Percentiles rank a stretch among this genome's conserved stretches.
phyloP scores from a whole-genome alignment of 2,113 vertebrate species.

The Callionymus lyra region DNA sequence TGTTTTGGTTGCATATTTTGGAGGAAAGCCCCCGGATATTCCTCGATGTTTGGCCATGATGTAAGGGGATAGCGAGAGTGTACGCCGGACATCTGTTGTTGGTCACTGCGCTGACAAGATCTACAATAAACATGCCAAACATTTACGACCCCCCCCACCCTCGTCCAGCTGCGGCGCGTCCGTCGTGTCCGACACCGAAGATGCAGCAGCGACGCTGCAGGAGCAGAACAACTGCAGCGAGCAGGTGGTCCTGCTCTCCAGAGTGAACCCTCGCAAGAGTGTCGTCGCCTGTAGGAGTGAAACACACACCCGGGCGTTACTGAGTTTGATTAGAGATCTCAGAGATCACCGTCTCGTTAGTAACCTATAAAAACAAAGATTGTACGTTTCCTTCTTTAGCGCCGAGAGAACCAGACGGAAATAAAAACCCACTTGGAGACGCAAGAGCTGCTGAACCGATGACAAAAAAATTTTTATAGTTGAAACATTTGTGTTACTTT shows the following conservation, averaged over 20 bases:
- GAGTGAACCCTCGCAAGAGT: slow-evolving; percentile 20
- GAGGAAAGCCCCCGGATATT: slow-evolving; percentile 12
- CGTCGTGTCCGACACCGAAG: slow-evolving; percentile 28
- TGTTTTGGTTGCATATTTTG: slow-evolving; percentile 20
- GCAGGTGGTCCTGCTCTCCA: slow-evolving; percentile 57
- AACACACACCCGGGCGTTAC: too few species aligned
- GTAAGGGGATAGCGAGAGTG: slow-evolving; percentile 27
- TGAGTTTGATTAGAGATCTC: too few species aligned
- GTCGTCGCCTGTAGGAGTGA: neutral
- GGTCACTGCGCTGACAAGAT: slow-evolving; percentile 39
- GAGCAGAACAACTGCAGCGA: slow-evolving; percentile 27
- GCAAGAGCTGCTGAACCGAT: too few species aligned
- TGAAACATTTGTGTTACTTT: too few species aligned
- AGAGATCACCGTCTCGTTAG: too few species aligned
- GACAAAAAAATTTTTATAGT: too few species aligned
- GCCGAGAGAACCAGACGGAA: too few species aligned
- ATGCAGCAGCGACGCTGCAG: slow-evolving; percentile 21
- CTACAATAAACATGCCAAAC: slow-evolving; percentile 56
- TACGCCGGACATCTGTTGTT: slow-evolving; percentile 49
- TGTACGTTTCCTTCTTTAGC: too few species aligned
- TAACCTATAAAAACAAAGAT: too few species aligned
- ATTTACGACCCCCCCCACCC: slow-evolving; percentile 35
- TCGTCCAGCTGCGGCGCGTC: too few species aligned
- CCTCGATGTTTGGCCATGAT: slow-evolving; percentile 12
- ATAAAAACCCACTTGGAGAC: too few species aligned